Percentiles rank a stretch among this genome's conserved stretches.
Evolutionary conservation across 1,140 invertebrate species (phyloP).

Genomic region (Leucophenga varia): DNA sequence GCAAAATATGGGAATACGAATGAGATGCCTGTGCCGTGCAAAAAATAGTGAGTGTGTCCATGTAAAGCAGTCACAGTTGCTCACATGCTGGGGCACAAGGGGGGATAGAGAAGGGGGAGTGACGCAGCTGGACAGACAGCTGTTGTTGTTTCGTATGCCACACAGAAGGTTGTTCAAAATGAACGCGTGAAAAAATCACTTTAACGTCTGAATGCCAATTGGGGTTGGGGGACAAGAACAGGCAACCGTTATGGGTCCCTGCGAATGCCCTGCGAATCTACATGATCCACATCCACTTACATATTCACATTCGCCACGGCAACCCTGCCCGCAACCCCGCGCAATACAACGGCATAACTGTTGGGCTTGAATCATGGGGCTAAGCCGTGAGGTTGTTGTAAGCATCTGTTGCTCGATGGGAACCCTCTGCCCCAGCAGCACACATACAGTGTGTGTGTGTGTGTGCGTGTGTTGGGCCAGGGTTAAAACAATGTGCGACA

Average conservation of each 20-base stretch:
- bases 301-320: slow-evolving; percentile 11
- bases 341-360: slow-evolving; percentile 24
- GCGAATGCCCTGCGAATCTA: neutral
- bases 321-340: no score
- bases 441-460: no score
- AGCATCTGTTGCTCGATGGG: slow-evolving; percentile 35
- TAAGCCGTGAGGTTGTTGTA: slow-evolving; percentile 32
- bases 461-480: neutral
- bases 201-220: slow-evolving; percentile 48
- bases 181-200: slow-evolving; percentile 46
- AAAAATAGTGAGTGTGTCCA: slow-evolving; percentile 33
- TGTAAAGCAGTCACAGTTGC: no score
- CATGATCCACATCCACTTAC: neutral
- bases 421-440: neutral
- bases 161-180: slow-evolving; percentile 17
- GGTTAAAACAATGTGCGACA: slow-evolving; percentile 27
- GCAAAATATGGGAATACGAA: slow-evolving; percentile 11
- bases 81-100: neutral
- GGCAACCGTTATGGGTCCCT: neutral
- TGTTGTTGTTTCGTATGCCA: slow-evolving; percentile 35
- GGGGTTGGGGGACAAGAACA: no score
- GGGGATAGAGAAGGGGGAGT: no score
- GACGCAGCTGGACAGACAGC: slow-evolving; percentile 6
- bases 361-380: slow-evolving; percentile 30
- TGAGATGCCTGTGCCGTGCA: no score